phyloP scores from a whole-genome alignment of 2,797 vertebrate species.

The Melanotaenia pygmaea region DNA sequence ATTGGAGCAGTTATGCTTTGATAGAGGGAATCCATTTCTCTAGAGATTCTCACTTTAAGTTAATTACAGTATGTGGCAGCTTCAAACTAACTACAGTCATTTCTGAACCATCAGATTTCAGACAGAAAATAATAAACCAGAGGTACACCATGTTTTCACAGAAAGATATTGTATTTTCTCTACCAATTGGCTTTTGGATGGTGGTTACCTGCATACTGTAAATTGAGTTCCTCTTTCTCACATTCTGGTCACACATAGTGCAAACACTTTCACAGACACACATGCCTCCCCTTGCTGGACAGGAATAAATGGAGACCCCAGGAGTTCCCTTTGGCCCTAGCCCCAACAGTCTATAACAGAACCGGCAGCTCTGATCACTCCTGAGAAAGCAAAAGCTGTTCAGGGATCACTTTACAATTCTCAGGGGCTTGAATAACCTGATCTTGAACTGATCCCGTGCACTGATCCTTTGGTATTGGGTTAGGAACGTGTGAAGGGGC shows the following conservation, averaged over 20 bases:
- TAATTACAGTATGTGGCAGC: slow-evolving; percentile 69
- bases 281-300: slow-evolving; percentile 42
- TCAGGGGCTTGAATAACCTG: slow-evolving; percentile 83
- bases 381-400: slow-evolving; percentile 80
- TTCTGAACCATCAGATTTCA: slow-evolving; percentile 67
- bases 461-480: slow-evolving; percentile 79
- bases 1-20: slow-evolving; percentile 72
- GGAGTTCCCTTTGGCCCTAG: slow-evolving; percentile 70
- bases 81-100: slow-evolving; percentile 66
- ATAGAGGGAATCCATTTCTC: slow-evolving; percentile 64
- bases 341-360: slow-evolving; percentile 63
- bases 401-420: slow-evolving; percentile 82
- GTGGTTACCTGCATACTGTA: slow-evolving; percentile 70
- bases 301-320: slow-evolving; percentile 71
- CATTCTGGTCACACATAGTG: slow-evolving; percentile 55
- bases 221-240: slow-evolving; percentile 66
- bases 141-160: slow-evolving; percentile 56
- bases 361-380: slow-evolving; percentile 73
- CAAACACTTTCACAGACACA: slow-evolving; percentile 58
- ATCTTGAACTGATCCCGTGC: slow-evolving; percentile 79
- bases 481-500: slow-evolving; percentile 82
- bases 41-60: slow-evolving; percentile 57
- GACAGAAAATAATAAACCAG: slow-evolving; percentile 77
- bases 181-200: slow-evolving; percentile 56
- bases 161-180: slow-evolving; percentile 66